Base-by-base conservation (phyloP, 2,113 vertebrate species). In the Pipra filicauda region DNA sequence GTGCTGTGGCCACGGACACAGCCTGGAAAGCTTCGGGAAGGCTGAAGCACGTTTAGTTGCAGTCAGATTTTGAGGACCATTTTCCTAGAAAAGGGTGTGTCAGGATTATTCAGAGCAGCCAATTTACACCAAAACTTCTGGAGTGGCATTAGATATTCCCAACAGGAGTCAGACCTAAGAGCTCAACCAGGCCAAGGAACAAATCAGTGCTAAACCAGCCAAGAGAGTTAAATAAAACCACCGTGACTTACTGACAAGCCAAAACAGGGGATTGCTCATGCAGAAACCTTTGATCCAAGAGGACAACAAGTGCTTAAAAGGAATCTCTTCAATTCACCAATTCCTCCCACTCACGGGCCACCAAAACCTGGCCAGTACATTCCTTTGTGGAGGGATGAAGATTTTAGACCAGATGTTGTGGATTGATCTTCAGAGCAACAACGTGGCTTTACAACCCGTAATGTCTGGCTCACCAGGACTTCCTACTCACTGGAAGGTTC, bases 361-460 rank as follows among this genome's bases (percentile, higher is more conserved):
- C 58, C 88, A 57, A 54, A 46, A 43, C 43, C 54, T 41, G 43
- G 22, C 62, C 62, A 85, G 57, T n/a, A n/a, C 17, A 12, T 20
- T 39, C 18, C 75, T 83, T 41, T 61, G 27, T 11, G 57, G 52
- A 43, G 8, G 20, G 54, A 37, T 39, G 44, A 33, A 51, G 54
- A 7, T 70, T 51, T 83, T 6, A 46, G 27, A 22, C 6, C 54
- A 76, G 72, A 67, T 35, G 39, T 13, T 54, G 31, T 2, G 44
- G 46, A 7, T 8, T 33, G 12, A 65, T 21, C 31, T 82, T 20
- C 70, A 72, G 70, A 52, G 70, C 66, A 69, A 21, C 28, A 8
- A 3, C 12, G 23, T 1, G 0, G 23, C 48, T 72, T 85, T 24
- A 41, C 28, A 37, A 8, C 65, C 35, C 33, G 0, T 24, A 15